Evolutionary conservation across 37 sponge, comb jelly and placozoan species (phyloP).

Genomic region (Diacarnus erythraeanus): DNA sequence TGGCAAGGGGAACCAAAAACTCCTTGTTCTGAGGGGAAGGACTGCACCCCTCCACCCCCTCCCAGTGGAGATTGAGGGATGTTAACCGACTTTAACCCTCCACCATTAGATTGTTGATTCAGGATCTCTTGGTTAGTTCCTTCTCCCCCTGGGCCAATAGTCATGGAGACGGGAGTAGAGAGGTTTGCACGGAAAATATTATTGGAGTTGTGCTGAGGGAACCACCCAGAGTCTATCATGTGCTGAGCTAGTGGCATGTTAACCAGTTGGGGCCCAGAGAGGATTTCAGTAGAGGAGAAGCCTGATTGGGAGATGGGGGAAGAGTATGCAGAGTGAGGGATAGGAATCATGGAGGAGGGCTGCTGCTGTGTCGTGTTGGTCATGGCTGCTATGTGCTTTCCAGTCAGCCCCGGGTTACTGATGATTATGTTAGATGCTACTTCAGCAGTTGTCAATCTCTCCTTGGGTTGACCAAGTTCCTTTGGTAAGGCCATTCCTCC

Average conservation of each 20-base stretch:
- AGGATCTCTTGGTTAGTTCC: not conserved
- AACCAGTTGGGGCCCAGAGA: not conserved
- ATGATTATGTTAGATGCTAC: constrained; percentile 47
- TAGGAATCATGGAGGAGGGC: not conserved
- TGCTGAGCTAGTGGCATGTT: not conserved
- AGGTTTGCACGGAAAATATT: not conserved
- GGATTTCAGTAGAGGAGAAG: not conserved
- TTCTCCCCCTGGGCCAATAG: not conserved
- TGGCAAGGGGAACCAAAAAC: not conserved
- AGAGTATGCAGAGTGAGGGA: not conserved
- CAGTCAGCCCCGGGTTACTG: constrained; percentile 40
- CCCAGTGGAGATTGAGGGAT: constrained; percentile 8
- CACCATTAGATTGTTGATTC: constrained; percentile 2
- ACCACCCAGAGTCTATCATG: not conserved
- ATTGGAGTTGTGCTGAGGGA: constrained; percentile 14
- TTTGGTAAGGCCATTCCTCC: not conserved
- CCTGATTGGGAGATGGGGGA: constrained; percentile 4
- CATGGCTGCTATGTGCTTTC: constrained; percentile 54
- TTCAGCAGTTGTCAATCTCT: constrained; percentile 8
- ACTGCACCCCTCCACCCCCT: not conserved
- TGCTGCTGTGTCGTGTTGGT: constrained; percentile 19
- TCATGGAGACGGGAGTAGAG: not conserved
- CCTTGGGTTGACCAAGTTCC: not conserved
- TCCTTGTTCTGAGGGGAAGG: not conserved
- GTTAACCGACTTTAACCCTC: not conserved